Base-by-base conservation (phyloP, 2,113 vertebrate species). In the Xyliphius kryptos region DNA sequence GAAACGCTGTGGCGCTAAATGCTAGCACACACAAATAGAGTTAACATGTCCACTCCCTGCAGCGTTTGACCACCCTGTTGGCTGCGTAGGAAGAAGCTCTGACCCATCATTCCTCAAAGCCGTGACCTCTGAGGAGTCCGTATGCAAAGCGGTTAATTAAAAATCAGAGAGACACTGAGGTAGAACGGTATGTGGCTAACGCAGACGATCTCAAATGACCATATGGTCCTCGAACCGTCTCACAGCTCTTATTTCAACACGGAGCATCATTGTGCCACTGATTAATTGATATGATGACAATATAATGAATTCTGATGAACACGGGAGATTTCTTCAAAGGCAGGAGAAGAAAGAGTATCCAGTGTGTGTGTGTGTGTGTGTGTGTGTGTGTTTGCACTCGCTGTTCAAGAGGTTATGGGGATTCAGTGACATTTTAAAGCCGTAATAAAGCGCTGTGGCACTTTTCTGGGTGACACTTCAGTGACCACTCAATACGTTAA, bases 121-220 rank as follows among this genome's bases (percentile, higher is more conserved):
- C 37, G 11, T 72, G 67, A 70, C 71, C 68, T 57, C 43, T 60
- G 15, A 32, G 61, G 44, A 75, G 67, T 68, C 74, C 62, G 56
- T 66, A 71, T 65, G 66, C 66, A 74, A 71, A 65, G 67, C 57
- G 59, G 65, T 75, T 69, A 56, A 75, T 76, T 76, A 73, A 74
- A 76, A 74, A 79, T 62, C 74, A 74, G 72, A 9, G 51, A 63
- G 61, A 68, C 69, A 47, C 60, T 68, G 58, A 72, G 44, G 69
- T 68, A 67, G 50, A 72, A 62, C 63, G 54, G 69, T 63, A 72
- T 75, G 70, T 53, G 13, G 49, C 49, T 64, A 67, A 46, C 21
- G 47, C 17, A 15, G 46, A 40, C 43, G 63, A 51, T 66, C 63
- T 75, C 57, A 32, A 68, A 72, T 12, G 67, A 62, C 62, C 64